Base-by-base conservation (phyloP, 2,888 invertebrate genomes). In the Vannuccia rotundouncinata region DNA sequence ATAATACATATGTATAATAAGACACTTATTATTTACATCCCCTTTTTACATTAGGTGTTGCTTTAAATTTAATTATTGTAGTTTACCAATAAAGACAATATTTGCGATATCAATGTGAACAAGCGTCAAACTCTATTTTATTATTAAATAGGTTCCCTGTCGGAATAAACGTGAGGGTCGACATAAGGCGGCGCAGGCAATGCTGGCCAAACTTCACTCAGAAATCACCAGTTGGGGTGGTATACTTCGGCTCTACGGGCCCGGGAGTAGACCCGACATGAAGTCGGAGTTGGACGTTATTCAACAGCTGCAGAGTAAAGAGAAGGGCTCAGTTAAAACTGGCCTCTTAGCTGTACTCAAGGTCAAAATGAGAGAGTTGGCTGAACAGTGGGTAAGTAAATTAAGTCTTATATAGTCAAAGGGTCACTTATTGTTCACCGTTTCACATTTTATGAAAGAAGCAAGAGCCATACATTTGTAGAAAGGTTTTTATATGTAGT, bases 111-210 rank as follows among this genome's bases (percentile, higher is more conserved):
- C n/a, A n/a, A n/a, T n/a, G n/a, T n/a, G n/a, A n/a, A n/a, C 17
- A 45, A 45, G 45, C 17, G 45, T 13, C 45, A 45, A 17, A 13
- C 5, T 45, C 45, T 5, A 45, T 45, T 22, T 73, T 22, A 5
- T 73, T n/a, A 10, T 73, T 45, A 45, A 13, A 17, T 81, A 86
- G 87, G 86, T 97, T 29, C 88, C 92, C n/a, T 95, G 96, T 88
- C 93, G 94, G 87, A 98, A 97, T 89, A 98, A 98, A 89, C 92
- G 94, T 85, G 95, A 95, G 83, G 98, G 97, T 1, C 97, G 97
- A 87, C 98, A 99, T 87, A 90, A 93, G 83, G 98, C 98, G 25
- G 94, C 97, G 1, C 98, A 99, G 89, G 92, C 93, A 5, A 95
- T 98, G 84, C 89, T 98, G 74, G 93, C 76, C 5, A 79, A 92